Conservation (phyloP, 2,797 vertebrate genomes). For the Sternarchorhynchus goeldii region DNA sequence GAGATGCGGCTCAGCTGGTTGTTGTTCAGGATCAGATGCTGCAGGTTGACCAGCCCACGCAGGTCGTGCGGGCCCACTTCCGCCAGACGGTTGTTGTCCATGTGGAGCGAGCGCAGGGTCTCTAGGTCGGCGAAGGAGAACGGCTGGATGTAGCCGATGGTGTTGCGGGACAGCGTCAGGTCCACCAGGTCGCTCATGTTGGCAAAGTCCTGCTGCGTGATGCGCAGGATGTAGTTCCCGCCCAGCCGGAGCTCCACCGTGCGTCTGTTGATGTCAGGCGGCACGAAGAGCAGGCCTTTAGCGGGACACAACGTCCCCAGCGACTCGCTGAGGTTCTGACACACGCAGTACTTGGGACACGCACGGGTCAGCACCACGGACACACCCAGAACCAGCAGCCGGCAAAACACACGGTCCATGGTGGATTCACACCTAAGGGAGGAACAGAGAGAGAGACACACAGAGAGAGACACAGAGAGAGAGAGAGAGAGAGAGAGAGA, state of each 20-base stretch:
- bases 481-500: slow-evolving; percentile 19
- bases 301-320: slow-evolving; percentile 91
- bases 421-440: slow-evolving; percentile 81
- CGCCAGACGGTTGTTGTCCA: slow-evolving; percentile 89
- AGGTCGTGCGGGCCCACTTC: slow-evolving; percentile 86
- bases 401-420: slow-evolving; percentile 90
- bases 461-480: neutral
- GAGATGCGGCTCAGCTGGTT: slow-evolving; percentile 91
- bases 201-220: slow-evolving; percentile 89
- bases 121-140: slow-evolving; percentile 91
- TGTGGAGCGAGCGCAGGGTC: slow-evolving; percentile 90
- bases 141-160: slow-evolving; percentile 91
- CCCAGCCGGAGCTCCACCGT: slow-evolving; percentile 93
- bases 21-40: slow-evolving; percentile 96
- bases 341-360: slow-evolving; percentile 92
- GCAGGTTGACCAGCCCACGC: slow-evolving; percentile 87
- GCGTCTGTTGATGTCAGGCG: slow-evolving; percentile 84
- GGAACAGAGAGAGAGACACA: slow-evolving; percentile 26
- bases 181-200: slow-evolving; percentile 96
- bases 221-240: slow-evolving; percentile 91
- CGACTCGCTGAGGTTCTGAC: slow-evolving; percentile 94
- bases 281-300: slow-evolving; percentile 95
- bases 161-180: slow-evolving; percentile 91
- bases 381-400: slow-evolving; percentile 90
- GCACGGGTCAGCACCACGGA: slow-evolving; percentile 79